Evolutionary conservation across 2,888 invertebrate species (phyloP), one percentile per base, ranked within the genome.

Genomic region (Rutpela maculata): DNA sequence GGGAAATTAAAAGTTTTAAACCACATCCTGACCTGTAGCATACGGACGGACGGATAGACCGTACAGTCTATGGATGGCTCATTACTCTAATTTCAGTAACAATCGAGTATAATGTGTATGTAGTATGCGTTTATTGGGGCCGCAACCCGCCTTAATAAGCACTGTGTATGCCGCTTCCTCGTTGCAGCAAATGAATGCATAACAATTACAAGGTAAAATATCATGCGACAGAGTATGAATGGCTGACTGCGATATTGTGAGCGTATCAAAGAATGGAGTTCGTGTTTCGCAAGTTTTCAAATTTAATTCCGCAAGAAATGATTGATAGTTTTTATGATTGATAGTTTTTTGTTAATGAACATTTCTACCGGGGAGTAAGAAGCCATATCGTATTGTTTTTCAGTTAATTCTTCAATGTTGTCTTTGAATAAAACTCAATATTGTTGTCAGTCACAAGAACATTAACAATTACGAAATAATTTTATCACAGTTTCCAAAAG

Each of bases 61-160:
- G 38, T 59, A 71, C 69, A 78, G 72, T 78, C 75, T 74, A 65
- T 71, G 81, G 82, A 79, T 75, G 85, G 83, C 84, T 86, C 86
- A 86, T 87, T 87, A 87, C 85, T 83, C 83, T 87, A 87, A 87
- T 87, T 85, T 84, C 80, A 86, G 84, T 84, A 85, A 87, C 86
- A 86, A 86, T 86, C 83, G 82, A 76, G 81, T 76, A 79, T 87
- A 87, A 87, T 87, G 84, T 83, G 82, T 85, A 87, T 82, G 85
- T 86, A 84, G 82, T 82, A 80, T 85, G 85, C 85, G 82, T 86
- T 87, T 86, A 88, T 88, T 86, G 87, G 85, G 85, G 86, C 87
- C 85, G 85, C 85, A 85, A 78, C 80, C 87, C 88, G 88, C 89
- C 88, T 86, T 88, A 88, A 88, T 89, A 85, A 88, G 85, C 82